Base-by-base conservation (phyloP, 2,888 invertebrate genomes). In the Tenthredo livida region DNA sequence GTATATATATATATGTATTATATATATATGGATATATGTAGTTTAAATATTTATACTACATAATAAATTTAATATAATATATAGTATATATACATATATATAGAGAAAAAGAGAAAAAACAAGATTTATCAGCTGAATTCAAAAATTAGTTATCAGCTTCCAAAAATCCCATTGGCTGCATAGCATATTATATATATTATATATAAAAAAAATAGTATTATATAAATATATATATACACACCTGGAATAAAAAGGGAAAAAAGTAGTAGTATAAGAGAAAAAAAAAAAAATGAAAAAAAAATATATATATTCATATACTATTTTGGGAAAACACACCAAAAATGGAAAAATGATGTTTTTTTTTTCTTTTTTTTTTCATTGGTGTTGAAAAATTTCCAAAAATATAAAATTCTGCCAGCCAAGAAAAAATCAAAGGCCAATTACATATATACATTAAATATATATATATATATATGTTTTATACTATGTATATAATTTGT, bases 371-470 rank as follows among this genome's bases (percentile, higher is more conserved):
- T 75, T 75, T 75, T 25, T 77, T 47, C 87, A 87, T 88, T 87
- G 89, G 86, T 89, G 89, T 90, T 91, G 54, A 92, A 92, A 92
- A 92, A 61, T 61, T 17, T 92, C 93, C 93, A 93, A 93, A 93
- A 93, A 93, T 93, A 93, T 93, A 93, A 93, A 93, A 93, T 92
- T 87, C 91, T 90, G 92, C 93, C 93, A 93, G 93, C 92, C 93
- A 93, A 33, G 33, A 93, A 92, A 61, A 84, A 85, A 82, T 40
- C 21, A n/a, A 67, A 25, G 85, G 82, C 80, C 80, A 85, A 84
- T 37, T 37, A 37, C 50, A 37, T 61, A 47, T 50, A 50, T 50
- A 12, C 15, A 40, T 29, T 40, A 21, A 50, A 54, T 50, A 17
- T 37, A 70, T 70, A 37, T 37, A 12, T 37, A 33, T 17, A 70